Percentiles rank a stretch among this genome's conserved stretches.
Conservation (phyloP, 2,888 invertebrate genomes). For the Agriotes lineatus region DNA sequence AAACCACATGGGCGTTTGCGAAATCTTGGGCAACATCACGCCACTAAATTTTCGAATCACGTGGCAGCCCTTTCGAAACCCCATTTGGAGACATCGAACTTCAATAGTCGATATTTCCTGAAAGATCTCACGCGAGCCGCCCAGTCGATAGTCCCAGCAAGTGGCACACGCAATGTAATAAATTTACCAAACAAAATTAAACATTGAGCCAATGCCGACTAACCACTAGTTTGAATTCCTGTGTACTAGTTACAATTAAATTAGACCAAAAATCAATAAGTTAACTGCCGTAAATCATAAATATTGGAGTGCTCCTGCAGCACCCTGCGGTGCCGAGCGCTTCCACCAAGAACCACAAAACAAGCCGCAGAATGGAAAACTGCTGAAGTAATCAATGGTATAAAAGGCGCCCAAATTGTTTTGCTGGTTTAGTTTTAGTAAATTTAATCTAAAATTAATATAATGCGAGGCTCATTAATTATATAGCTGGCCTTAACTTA, state of each 20-base stretch:
- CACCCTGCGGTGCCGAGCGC: neutral
- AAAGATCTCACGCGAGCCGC: slow-evolving; percentile 39
- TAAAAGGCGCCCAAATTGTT: too few relatives aligned
- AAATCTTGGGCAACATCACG: slow-evolving; percentile 9
- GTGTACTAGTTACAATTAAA: slow-evolving; percentile 49
- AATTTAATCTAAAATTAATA: too few relatives aligned
- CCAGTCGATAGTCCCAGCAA: slow-evolving; percentile 21
- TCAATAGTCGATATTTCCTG: slow-evolving; percentile 40
- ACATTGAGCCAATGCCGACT: slow-evolving; percentile 18
- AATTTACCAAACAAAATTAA: slow-evolving; percentile 34
- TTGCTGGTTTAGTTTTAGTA: too few relatives aligned
- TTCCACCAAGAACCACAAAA: too few relatives aligned
- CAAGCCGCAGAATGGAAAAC: too few relatives aligned
- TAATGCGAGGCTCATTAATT: too few relatives aligned
- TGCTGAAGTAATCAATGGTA: too few relatives aligned
- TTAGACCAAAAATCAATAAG: slow-evolving; percentile 52
- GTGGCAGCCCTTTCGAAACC: slow-evolving; percentile 35
- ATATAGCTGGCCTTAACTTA: too few relatives aligned
- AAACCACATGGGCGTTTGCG: too few relatives aligned
- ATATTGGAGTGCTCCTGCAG: slow-evolving; percentile 7
- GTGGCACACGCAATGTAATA: slow-evolving; percentile 38
- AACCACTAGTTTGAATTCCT: slow-evolving; percentile 28
- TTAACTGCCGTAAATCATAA: slow-evolving; percentile 10
- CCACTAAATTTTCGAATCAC: slow-evolving; percentile 27
- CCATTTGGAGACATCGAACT: slow-evolving; percentile 41